Percentiles rank a stretch among this genome's conserved stretches.
Evolutionary conservation across 2,888 invertebrate species (phyloP).

Genomic region (Tetanocera ferruginea): DNA sequence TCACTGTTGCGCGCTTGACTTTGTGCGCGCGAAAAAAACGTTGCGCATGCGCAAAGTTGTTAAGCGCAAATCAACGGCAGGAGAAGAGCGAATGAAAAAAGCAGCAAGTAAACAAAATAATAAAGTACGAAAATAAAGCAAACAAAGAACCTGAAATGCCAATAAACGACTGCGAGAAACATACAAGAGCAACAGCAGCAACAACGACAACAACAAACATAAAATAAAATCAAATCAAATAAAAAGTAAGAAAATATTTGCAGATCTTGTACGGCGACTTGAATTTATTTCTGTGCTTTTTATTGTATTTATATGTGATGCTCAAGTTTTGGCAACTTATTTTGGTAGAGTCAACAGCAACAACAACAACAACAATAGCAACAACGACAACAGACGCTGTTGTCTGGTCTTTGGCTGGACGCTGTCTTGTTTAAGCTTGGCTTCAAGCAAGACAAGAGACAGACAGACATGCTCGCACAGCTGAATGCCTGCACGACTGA

Average conservation of each 20-base stretch:
- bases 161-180: not conserved
- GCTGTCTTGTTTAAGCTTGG: slow-evolving; percentile 27
- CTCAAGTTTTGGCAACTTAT: not conserved
- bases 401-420: slow-evolving; percentile 31
- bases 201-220: not conserved
- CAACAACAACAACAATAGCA: not conserved
- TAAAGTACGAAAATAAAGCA: not conserved
- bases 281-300: slow-evolving; percentile 2
- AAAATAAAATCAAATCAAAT: not conserved
- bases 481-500: not conserved
- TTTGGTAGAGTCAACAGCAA: not conserved
- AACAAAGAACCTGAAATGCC: slow-evolving; percentile 17
- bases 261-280: slow-evolving; percentile 19
- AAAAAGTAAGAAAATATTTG: slow-evolving; percentile 13
- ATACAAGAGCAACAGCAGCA: not conserved
- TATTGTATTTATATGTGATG: not conserved
- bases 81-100: not conserved
- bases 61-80: not conserved
- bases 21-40: slow-evolving; percentile 35
- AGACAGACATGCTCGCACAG: not conserved
- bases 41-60: not conserved
- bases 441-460: not conserved
- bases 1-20: slow-evolving; percentile 49
- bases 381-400: not conserved
- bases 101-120: not conserved